Evolutionary conservation across 2,797 vertebrate genomes (phyloP), one percentile per base, ranked within the genome.

Genomic region (Muraenolepis orangiensis): DNA sequence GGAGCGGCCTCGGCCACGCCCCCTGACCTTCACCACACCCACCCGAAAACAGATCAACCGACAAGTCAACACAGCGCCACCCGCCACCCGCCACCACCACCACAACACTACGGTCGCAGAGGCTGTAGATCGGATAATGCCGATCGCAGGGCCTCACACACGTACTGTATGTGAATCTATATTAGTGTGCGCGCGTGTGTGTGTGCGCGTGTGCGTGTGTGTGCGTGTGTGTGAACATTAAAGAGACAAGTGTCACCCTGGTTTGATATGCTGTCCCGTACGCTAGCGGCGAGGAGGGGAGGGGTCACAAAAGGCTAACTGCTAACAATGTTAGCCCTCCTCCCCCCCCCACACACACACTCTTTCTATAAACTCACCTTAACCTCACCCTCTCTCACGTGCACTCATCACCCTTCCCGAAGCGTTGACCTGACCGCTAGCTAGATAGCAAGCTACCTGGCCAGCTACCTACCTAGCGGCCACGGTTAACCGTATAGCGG

Each of bases 391-490:
- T 31, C 28, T 42, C 68, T 78, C 66, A 74, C 66, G 42, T 20
- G 40, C 61, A 32, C 61, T 38, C 28, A 64, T n/a, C 76, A 73
- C 57, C 66, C 69, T 16, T 69, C 73, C 76, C 66, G 57, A 76
- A 38, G 83, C 82, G 40, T 40, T 64, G 86, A 80, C 77, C 86
- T 4, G 32, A 34, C 32, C 3, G 32, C 32, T 8, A 80, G 23
- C 75, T 90, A 89, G 88, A 84, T 88, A 88, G 86, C 88, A 92
- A 93, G 95, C 94, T n/a, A n/a, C n/a, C 32, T 8, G 79, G 23
- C 75, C 90, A 89, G 88, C 85, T 88, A 88, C 86, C 88, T 92
- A 93, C 95, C 94, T 94, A 94, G 92, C 91, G 93, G 90, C 92
- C 90, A 94, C 77, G 18, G 31, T 70, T n/a, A 36, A 18, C 70